These are phyloP conservation scores for rabbit (Oryctolagus cuniculus) DNA, from an alignment of 2,113 vertebrate species.

Conservation along the genomic window DNA sequence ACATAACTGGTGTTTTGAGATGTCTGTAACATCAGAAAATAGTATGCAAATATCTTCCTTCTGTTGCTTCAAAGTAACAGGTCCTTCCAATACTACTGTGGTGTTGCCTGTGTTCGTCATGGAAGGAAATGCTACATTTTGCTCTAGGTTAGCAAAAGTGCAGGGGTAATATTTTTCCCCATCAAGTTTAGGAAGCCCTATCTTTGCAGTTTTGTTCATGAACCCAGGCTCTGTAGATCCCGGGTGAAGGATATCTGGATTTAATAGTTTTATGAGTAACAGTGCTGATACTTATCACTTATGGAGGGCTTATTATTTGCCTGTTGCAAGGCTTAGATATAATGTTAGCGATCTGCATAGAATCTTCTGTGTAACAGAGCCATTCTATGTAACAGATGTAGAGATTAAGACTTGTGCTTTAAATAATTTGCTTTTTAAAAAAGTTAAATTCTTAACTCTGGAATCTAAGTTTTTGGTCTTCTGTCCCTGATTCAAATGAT, in stretches of 20 bases:
- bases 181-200: neutral
- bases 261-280: neutral
- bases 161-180: neutral
- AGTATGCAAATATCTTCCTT: neutral
- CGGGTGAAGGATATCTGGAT: neutral
- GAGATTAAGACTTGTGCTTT: neutral
- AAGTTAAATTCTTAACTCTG: neutral
- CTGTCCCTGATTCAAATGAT: constrained; percentile 5
- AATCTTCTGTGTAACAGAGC: neutral
- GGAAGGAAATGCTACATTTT: neutral
- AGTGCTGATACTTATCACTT: neutral
- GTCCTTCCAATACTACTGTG: neutral
- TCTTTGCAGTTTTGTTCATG: neutral
- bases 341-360: neutral
- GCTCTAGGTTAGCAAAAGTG: neutral
- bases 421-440: constrained; percentile 19
- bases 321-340: neutral
- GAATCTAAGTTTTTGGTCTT: neutral
- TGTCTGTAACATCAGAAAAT: neutral
- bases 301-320: neutral
- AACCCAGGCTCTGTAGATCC: neutral
- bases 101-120: neutral
- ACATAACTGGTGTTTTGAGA: neutral
- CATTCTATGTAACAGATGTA: neutral
- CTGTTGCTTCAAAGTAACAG: neutral